phyloP scores from a whole-genome alignment of 2,113 vertebrate species.

The Anseranas semipalmata region DNA sequence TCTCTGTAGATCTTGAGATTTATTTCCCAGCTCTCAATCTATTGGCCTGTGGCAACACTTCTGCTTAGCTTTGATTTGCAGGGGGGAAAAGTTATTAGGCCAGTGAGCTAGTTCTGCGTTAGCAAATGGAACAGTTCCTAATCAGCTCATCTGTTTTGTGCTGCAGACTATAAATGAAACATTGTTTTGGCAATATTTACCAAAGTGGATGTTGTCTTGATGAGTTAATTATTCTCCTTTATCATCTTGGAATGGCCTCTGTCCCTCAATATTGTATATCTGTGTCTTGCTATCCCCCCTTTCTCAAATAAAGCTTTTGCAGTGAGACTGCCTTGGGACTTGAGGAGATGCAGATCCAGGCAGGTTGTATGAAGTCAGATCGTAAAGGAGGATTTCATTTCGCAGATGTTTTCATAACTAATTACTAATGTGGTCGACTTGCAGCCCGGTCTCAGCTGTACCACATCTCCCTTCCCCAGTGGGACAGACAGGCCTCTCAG shows the following conservation, averaged over 20 bases:
- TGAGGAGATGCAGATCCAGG: not conserved
- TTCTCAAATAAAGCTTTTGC: not conserved
- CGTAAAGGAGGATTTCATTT: not conserved
- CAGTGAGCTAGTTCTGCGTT: not conserved
- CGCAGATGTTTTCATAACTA: not conserved
- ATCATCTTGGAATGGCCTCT: not conserved
- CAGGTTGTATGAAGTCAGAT: not conserved
- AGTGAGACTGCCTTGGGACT: not conserved
- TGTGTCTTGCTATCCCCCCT: not conserved
- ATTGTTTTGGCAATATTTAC: not conserved
- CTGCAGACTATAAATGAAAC: not conserved
- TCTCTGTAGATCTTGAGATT: constrained; percentile 39
- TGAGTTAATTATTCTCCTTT: not conserved
- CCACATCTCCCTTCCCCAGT: not conserved
- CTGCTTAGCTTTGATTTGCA: constrained; percentile 4
- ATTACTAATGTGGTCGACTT: not conserved
- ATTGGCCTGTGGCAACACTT: constrained; percentile 11
- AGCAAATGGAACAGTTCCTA: not conserved
- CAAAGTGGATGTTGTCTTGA: not conserved
- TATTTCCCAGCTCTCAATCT: constrained; percentile 25
- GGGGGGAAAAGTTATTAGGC: not conserved
- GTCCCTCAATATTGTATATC: not conserved
- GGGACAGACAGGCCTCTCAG: no score
- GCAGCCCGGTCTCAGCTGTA: rapidly evolving
- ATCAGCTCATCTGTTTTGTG: not conserved